A percentile compares a stretch with the other conserved stretches of the same genome.
phyloP scores from a whole-genome alignment of 2,797 vertebrate genomes.

The Salmo trutta region DNA sequence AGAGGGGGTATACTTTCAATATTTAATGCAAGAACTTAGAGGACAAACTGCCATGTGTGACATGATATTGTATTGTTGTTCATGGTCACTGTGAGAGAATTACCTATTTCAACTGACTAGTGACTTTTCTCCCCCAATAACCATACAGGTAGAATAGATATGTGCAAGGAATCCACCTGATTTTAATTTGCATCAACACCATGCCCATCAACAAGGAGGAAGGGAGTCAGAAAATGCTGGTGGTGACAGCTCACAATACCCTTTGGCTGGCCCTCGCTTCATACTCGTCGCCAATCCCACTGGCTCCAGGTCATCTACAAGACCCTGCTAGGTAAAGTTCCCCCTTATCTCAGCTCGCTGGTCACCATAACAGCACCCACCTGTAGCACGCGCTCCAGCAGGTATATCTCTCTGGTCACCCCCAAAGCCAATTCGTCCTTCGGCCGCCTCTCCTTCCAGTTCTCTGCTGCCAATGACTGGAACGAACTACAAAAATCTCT shows the following conservation, averaged over 20 bases:
- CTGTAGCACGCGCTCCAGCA: too few species aligned
- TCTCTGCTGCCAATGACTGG: too few species aligned
- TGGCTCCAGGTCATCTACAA: too few species aligned
- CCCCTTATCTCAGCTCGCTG: too few species aligned
- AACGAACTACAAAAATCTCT: too few species aligned
- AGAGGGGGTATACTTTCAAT: background rate
- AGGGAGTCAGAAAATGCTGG: conserved; percentile 44
- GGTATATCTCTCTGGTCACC: too few species aligned
- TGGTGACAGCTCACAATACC: conserved; percentile 13
- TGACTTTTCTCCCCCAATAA: background rate
- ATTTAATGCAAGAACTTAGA: background rate
- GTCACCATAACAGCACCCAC: too few species aligned
- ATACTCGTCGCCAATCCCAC: too few species aligned
- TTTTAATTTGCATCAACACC: background rate
- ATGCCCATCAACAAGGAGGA: conserved; percentile 23
- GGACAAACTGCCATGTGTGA: background rate
- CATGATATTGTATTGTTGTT: too few species aligned
- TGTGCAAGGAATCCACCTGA: background rate
- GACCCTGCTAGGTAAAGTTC: too few species aligned
- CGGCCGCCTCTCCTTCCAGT: too few species aligned
- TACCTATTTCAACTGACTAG: background rate
- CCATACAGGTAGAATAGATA: background rate
- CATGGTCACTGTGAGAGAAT: background rate
- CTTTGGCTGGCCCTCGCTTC: conserved; percentile 11
- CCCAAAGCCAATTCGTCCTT: too few species aligned